Evolutionary conservation across 2,797 vertebrate genomes (phyloP), one percentile per base, ranked within the genome.

Genomic region (Rhodeus uyekii): DNA sequence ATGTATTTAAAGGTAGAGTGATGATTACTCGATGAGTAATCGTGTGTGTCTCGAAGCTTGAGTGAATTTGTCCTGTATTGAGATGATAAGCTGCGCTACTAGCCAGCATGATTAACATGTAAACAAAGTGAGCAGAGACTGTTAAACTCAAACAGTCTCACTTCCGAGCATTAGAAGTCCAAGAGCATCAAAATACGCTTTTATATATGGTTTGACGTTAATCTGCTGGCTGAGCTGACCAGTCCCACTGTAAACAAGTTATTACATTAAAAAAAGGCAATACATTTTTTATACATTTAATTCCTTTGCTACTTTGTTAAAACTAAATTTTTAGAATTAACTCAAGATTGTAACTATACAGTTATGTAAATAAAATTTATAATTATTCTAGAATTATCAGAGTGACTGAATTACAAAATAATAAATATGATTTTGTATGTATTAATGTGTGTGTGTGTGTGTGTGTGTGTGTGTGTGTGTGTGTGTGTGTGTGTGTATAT

Each of bases 61-160:
- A 27, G 42, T 19, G 27, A 3, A 24, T 60, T 34, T 36, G 9
- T 19, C 5, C 3, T 34, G 34, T 34, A 22, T 24, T 24, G 48
- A 36, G 3, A 22, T 44, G 27, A 4, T n/a, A 10, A 38, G 53
- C 14, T 12, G 7, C 27, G 60, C 32, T 65, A 13, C 32, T 27
- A 42, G 80, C 63, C 67, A 55, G 24, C 58, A 42, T 3, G 44
- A 46, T 67, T 16, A 74, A 73, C 22, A 38, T 63, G 72, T 42
- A 75, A 75, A 82, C 80, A 82, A 75, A 76, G 63, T 14, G 39
- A 61, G 18, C 53, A 19, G 29, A 6, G 53, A 63, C n/a, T 58
- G 42, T 19, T 29, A 39, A 22, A 27, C 24, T 39, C 22, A 32
- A 53, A 1, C 1, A 13, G 16, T 1, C 14, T 6, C 9, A 1